phyloP scores from a whole-genome alignment of 1,140 invertebrate genomes.

The Arion vulgaris region DNA sequence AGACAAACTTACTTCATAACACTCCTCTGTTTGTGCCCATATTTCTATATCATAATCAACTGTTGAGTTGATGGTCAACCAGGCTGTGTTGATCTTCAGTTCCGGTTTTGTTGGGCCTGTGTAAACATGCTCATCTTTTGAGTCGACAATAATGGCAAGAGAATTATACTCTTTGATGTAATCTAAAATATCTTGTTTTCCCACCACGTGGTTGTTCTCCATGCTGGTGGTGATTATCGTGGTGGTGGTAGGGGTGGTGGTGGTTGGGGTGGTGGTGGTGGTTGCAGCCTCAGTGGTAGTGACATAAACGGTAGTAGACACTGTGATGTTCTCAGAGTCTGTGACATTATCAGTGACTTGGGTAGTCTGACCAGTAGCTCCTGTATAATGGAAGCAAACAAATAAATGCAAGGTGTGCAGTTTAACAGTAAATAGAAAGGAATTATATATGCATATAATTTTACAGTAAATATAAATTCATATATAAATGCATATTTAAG shows the following conservation, averaged over 20 bases:
- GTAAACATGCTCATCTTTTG: background rate
- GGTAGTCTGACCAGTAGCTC: background rate
- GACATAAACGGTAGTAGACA: background rate
- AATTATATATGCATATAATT: too few relatives aligned
- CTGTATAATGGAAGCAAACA: background rate
- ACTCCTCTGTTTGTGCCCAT: conserved; percentile 57
- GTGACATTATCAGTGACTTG: background rate
- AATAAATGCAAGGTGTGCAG: too few relatives aligned
- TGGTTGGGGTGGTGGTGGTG: background rate
- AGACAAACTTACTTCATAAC: conserved; percentile 52
- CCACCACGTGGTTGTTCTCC: background rate
- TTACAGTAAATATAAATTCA: too few relatives aligned
- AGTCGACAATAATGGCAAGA: background rate
- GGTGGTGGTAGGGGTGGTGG: background rate
- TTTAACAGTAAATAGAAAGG: too few relatives aligned
- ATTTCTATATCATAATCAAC: conserved; percentile 53
- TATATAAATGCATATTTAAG: too few relatives aligned
- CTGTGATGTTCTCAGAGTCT: background rate
- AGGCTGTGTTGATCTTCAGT: conserved; percentile 55
- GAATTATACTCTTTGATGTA: conserved; percentile 40
- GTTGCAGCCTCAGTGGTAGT: background rate
- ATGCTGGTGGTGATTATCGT: background rate
- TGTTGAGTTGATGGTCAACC: conserved; percentile 59
- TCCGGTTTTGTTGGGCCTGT: conserved; percentile 42
- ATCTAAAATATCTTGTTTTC: background rate